Percentiles rank a stretch among this genome's conserved stretches.
Conservation (phyloP, 1,140 invertebrate species). For the Bicyclus anynana region DNA sequence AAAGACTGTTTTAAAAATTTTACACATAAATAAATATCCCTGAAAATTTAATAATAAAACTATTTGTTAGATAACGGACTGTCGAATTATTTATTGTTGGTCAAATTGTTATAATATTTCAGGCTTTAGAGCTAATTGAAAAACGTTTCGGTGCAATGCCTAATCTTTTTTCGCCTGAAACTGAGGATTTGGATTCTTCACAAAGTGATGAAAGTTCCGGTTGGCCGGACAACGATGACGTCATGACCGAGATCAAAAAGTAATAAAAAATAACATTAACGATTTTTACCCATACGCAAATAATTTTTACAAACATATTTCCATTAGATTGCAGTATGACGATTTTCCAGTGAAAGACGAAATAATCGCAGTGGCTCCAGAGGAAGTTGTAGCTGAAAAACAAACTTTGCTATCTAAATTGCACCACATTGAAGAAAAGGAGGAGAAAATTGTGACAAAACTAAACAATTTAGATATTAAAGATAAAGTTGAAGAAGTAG, state of each 20-base stretch:
- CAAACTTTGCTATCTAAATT: constrained; percentile 55
- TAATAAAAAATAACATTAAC: too few relatives aligned
- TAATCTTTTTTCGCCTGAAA: constrained; percentile 43
- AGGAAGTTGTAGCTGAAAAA: constrained; percentile 60
- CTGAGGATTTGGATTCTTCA: constrained; percentile 49
- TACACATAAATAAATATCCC: too few relatives aligned
- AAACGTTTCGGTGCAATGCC: constrained; percentile 84
- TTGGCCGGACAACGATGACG: constrained; percentile 66
- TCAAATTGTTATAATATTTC: constrained; percentile 17
- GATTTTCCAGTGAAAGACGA: constrained; percentile 45
- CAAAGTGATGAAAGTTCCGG: constrained; percentile 50
- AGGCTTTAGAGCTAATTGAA: constrained; percentile 92
- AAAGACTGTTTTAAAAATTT: too few relatives aligned
- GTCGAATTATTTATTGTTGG: too few relatives aligned
- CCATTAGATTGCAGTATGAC: constrained; percentile 49
- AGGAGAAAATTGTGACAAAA: constrained; percentile 24
- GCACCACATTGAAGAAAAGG: constrained; percentile 55
- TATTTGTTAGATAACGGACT: too few relatives aligned
- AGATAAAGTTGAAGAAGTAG: constrained; percentile 21
- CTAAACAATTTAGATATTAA: constrained; percentile 16
- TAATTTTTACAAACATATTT: background rate
- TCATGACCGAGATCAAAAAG: constrained; percentile 73
- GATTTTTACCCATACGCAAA: too few relatives aligned
- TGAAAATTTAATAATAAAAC: too few relatives aligned
- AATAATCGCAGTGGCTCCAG: constrained; percentile 43